Conservation (phyloP, 2,888 invertebrate species). For the Aplocera efformata region DNA sequence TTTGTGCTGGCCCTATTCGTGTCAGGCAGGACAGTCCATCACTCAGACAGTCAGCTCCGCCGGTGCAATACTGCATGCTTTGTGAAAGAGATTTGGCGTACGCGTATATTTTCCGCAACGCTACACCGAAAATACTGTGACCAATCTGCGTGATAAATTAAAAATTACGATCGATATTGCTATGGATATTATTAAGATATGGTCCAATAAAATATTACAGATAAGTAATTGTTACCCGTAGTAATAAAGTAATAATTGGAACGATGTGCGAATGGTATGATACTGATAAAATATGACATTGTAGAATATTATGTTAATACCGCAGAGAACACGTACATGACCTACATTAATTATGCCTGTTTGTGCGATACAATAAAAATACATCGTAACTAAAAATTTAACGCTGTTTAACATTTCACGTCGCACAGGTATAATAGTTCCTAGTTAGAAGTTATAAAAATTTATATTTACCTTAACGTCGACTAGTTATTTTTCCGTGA, state of each 20-base stretch:
- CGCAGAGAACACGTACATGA: slow-evolving; percentile 5
- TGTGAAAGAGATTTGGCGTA: slow-evolving; percentile 38
- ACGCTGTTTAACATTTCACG: too few species aligned
- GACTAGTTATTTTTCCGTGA: slow-evolving; percentile 7
- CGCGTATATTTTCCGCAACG: slow-evolving; percentile 27
- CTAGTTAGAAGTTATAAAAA: too few species aligned
- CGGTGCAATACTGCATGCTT: slow-evolving; percentile 54
- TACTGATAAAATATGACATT: too few species aligned
- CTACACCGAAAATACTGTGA: slow-evolving; percentile 21
- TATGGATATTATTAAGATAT: too few species aligned
- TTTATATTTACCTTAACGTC: neutral
- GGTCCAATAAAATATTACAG: too few species aligned
- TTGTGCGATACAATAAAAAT: slow-evolving; percentile 1
- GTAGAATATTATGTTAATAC: slow-evolving; percentile 1
- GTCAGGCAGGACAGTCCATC: slow-evolving; percentile 58
- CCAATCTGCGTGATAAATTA: slow-evolving; percentile 9
- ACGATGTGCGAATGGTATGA: too few species aligned
- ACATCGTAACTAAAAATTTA: too few species aligned
- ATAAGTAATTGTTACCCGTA: too few species aligned
- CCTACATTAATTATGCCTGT: slow-evolving; percentile 3
- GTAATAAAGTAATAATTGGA: too few species aligned
- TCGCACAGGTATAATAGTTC: too few species aligned
- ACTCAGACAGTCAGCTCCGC: slow-evolving; percentile 39
- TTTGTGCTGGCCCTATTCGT: slow-evolving; percentile 64
- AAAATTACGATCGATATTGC: too few species aligned